Percentiles rank a stretch among this genome's conserved stretches.
Evolutionary conservation across 2,797 vertebrate genomes (phyloP).

Genomic region (Peromyscus eremicus): DNA sequence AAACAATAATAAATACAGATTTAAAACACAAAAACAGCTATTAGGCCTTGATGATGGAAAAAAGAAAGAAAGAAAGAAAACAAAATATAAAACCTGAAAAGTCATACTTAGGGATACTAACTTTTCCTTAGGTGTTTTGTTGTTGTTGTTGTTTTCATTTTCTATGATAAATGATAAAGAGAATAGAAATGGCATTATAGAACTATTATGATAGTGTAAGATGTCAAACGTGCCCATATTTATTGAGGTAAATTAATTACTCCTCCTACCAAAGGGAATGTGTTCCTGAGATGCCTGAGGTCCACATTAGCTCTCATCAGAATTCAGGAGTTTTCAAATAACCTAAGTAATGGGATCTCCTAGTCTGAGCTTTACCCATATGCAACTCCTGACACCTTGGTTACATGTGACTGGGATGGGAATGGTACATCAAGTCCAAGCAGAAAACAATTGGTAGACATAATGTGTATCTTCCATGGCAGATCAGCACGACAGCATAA

Average conservation of each 20-base stretch:
- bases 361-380: not conserved
- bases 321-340: not conserved
- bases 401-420: no score
- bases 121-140: slow-evolving; percentile 10
- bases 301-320: not conserved
- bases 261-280: not conserved
- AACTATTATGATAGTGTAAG: not conserved
- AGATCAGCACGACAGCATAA: not conserved
- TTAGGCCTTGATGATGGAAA: slow-evolving; percentile 21
- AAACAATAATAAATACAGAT: not conserved
- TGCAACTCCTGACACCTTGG: not conserved
- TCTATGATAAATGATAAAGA: not conserved
- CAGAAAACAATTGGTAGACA: not conserved
- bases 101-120: not conserved
- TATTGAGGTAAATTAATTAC: not conserved
- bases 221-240: slow-evolving; percentile 4
- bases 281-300: not conserved
- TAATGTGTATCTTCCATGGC: no score
- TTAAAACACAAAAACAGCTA: not conserved
- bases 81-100: slow-evolving; percentile 3
- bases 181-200: not conserved
- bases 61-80: not conserved
- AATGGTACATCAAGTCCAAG: not conserved
- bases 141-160: not conserved
- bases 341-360: not conserved